These are phyloP conservation scores for Heteromyza rotundicornis DNA, from an alignment of 2,888 invertebrate genomes.

Conservation along the genomic window DNA sequence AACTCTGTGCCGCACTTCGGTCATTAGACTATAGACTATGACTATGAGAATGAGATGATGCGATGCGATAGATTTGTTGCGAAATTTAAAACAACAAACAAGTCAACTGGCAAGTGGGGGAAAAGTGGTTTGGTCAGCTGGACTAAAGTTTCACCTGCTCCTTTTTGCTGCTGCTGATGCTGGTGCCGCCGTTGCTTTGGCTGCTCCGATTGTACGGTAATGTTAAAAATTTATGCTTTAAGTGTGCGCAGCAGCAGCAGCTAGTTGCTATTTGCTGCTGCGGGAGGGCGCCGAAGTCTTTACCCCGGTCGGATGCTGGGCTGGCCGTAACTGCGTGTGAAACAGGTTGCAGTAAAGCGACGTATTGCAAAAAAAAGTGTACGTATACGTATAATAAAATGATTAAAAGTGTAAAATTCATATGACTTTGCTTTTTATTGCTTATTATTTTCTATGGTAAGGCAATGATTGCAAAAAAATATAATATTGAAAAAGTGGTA, in stretches of 20 bases:
- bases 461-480: no score
- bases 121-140: constrained; percentile 53
- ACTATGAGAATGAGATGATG: no score
- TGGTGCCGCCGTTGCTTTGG: not conserved
- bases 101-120: not conserved
- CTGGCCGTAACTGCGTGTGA: constrained; percentile 4
- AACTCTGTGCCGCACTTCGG: not conserved
- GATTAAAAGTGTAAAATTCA: no score
- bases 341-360: not conserved
- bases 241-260: not conserved
- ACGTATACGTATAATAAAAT: no score
- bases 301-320: no score
- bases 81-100: not conserved
- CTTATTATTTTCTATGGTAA: no score
- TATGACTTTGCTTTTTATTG: no score
- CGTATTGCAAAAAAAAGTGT: no score
- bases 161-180: constrained; percentile 36
- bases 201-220: constrained; percentile 4
- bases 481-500: no score
- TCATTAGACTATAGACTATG: constrained; percentile 10
- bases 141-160: constrained; percentile 48
- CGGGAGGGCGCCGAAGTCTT: no score
- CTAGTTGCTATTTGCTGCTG: not conserved
- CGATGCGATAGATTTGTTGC: constrained; percentile 19
- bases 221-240: constrained; percentile 12